Conservation (phyloP, 2,888 invertebrate species). For the Ischnus inquisitorius region DNA sequence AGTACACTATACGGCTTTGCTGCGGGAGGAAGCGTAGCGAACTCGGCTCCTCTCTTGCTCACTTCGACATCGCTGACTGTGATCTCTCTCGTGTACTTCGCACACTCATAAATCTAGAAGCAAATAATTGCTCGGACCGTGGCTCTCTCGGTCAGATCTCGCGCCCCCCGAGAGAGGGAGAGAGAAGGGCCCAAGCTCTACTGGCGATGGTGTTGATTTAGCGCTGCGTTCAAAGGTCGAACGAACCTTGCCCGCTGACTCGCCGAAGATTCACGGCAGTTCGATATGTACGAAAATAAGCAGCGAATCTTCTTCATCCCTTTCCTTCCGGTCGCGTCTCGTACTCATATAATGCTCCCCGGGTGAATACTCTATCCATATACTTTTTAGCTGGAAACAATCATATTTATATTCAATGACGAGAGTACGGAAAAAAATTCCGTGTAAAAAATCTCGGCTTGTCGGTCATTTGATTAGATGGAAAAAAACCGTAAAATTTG, state of each 20-base stretch:
- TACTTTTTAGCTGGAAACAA: background rate
- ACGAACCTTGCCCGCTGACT: constrained; percentile 62
- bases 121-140: constrained; percentile 83
- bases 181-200: constrained; percentile 28
- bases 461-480: too few relatives aligned
- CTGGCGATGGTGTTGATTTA: constrained; percentile 79
- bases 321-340: constrained; percentile 47
- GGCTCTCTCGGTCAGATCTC: constrained; percentile 77
- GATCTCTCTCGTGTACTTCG: constrained; percentile 70
- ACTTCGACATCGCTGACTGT: constrained; percentile 17
- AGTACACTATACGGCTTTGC: background rate
- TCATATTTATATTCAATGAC: background rate
- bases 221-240: constrained; percentile 82
- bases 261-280: constrained; percentile 62
- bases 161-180: constrained; percentile 67
- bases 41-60: constrained; percentile 23
- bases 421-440: too few relatives aligned
- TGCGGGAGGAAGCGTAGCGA: constrained; percentile 18
- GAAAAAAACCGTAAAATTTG: too few relatives aligned
- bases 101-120: constrained; percentile 84
- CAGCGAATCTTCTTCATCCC: constrained; percentile 38
- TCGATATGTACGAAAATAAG: constrained; percentile 39
- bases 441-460: too few relatives aligned
- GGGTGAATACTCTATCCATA: background rate
- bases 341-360: background rate